phyloP scores from a whole-genome alignment of 2,888 invertebrate species.

The Thelaira solivaga region DNA sequence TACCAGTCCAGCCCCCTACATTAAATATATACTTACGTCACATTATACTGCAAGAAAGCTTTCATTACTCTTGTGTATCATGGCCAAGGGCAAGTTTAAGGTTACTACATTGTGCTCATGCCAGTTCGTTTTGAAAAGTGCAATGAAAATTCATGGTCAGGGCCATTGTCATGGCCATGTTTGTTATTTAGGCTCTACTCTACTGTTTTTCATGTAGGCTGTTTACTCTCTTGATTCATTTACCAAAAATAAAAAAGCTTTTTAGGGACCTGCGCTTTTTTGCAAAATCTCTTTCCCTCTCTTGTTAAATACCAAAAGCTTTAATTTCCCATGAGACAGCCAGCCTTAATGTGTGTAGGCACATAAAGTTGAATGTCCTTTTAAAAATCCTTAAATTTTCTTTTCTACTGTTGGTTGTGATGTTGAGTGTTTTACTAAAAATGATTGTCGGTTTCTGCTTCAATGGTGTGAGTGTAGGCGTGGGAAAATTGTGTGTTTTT shows the following conservation, averaged over 20 bases:
- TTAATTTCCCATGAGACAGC: neutral
- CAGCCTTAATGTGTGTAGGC: slow-evolving; percentile 46
- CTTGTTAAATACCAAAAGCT: neutral
- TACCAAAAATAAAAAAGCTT: slow-evolving; percentile 58
- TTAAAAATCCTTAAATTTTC: slow-evolving; percentile 43
- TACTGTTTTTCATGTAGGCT: neutral
- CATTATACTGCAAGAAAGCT: slow-evolving; percentile 38
- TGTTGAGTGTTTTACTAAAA: slow-evolving; percentile 1
- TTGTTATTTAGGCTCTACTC: slow-evolving; percentile 54
- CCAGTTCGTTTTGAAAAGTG: neutral
- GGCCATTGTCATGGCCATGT: slow-evolving; percentile 71
- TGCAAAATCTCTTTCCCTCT: neutral
- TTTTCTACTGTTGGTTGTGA: neutral
- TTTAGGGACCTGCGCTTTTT: slow-evolving; percentile 56
- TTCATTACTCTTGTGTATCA: slow-evolving; percentile 22
- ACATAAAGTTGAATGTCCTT: slow-evolving; percentile 74
- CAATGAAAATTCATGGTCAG: slow-evolving; percentile 43
- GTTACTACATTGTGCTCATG: slow-evolving; percentile 25
- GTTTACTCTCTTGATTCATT: slow-evolving; percentile 10
- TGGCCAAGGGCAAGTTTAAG: slow-evolving; percentile 62
- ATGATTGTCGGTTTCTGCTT: slow-evolving; percentile 16
- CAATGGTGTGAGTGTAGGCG: slow-evolving; percentile 50
- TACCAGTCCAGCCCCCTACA: slow-evolving; percentile 30
- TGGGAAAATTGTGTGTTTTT: slow-evolving; percentile 63
- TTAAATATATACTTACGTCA: slow-evolving; percentile 42